A percentile compares a stretch with the other conserved stretches of the same genome.
phyloP scores from a whole-genome alignment of 2,888 invertebrate genomes.

The Drosophila quinaria region DNA sequence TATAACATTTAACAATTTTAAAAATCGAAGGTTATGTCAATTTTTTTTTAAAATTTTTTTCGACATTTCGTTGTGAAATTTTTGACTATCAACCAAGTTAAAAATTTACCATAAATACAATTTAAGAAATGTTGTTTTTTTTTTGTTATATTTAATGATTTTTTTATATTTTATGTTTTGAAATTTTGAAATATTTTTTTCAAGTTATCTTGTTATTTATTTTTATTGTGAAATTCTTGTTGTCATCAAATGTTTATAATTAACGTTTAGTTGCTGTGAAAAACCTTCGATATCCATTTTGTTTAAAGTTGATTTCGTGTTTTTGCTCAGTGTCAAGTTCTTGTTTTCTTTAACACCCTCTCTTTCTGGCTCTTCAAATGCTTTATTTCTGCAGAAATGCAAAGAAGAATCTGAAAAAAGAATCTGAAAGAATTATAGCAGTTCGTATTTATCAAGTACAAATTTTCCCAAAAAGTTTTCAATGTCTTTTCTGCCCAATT shows the following conservation, averaged over 20 bases:
- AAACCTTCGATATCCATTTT: slow-evolving; percentile 17
- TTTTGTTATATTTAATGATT: neutral
- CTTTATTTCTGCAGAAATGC: slow-evolving; percentile 44
- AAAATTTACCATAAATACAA: neutral
- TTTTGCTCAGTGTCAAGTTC: slow-evolving; percentile 48
- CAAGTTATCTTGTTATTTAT: neutral
- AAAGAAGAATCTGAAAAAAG: slow-evolving; percentile 21
- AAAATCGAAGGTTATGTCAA: neutral
- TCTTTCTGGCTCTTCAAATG: slow-evolving; percentile 10
- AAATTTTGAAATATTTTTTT: neutral
- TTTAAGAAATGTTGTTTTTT: neutral
- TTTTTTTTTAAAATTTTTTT: neutral
- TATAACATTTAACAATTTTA: too few relatives aligned
- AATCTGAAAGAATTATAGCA: neutral
- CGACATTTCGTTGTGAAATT: too few relatives aligned
- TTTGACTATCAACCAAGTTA: too few relatives aligned
- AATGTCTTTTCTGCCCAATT: slow-evolving; percentile 65
- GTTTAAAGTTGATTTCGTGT: slow-evolving; percentile 10
- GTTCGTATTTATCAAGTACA: slow-evolving; percentile 68
- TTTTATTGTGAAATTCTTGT: slow-evolving; percentile 21
- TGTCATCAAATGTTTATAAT: slow-evolving; percentile 17
- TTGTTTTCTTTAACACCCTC: slow-evolving; percentile 16
- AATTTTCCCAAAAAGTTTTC: slow-evolving; percentile 57
- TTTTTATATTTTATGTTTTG: neutral
- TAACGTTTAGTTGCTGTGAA: slow-evolving; percentile 8